Conservation (phyloP, 2,113 vertebrate species). For the Scalopus aquaticus region DNA sequence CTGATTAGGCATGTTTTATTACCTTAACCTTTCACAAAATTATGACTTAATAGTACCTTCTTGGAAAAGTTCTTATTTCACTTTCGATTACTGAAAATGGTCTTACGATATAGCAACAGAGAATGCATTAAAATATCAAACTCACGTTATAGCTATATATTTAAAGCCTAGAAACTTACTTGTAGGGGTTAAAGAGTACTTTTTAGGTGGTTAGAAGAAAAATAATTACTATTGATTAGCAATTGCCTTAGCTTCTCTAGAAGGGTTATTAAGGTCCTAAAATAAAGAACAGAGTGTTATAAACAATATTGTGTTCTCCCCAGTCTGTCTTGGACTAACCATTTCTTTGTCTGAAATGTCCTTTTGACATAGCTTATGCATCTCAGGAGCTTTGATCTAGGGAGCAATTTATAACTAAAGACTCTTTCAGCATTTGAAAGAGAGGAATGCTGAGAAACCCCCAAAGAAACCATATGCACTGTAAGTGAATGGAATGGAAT, state of each 20-base stretch:
- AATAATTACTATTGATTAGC: constrained; percentile 87
- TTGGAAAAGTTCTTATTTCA: constrained; percentile 16
- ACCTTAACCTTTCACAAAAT: not conserved
- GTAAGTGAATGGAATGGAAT: not conserved
- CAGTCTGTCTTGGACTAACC: constrained; percentile 70
- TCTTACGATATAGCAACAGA: not conserved
- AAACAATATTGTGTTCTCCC: constrained; percentile 78
- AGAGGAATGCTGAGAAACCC: constrained; percentile 23
- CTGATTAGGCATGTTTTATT: not conserved
- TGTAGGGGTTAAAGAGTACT: constrained; percentile 76
- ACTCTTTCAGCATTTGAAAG: constrained; percentile 80
- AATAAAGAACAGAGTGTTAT: constrained; percentile 72
- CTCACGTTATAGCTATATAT: not conserved
- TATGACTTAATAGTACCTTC: not conserved
- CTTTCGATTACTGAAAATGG: not conserved
- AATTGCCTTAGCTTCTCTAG: constrained; percentile 78
- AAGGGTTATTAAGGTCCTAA: constrained; percentile 82
- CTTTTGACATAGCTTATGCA: constrained; percentile 80
- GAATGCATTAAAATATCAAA: not conserved
- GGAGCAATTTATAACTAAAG: constrained; percentile 78
- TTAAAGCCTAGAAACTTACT: constrained; percentile 30
- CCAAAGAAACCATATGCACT: not conserved
- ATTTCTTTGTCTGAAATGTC: constrained; percentile 78
- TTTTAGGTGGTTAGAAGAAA: constrained; percentile 80
- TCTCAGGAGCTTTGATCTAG: constrained; percentile 81